These are phyloP conservation scores for Athene cunicularia DNA, from an alignment of 2,113 vertebrate genomes.

Conservation along the genomic window DNA sequence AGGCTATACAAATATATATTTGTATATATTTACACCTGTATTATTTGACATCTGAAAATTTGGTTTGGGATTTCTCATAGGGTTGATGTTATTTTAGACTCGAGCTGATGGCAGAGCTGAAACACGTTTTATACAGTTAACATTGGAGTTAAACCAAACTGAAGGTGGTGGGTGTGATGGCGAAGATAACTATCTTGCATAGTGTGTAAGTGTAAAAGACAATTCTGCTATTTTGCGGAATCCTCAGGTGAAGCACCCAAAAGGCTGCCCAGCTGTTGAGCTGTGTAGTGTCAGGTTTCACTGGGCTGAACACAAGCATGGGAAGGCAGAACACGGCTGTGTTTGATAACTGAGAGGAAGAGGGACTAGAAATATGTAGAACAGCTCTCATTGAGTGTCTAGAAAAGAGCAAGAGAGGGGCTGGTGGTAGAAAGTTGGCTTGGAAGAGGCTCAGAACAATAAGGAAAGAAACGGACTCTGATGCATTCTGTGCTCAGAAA, in stretches of 20 bases:
- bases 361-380: neutral
- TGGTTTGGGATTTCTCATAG: neutral
- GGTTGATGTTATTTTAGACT: neutral
- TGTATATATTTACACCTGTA: neutral
- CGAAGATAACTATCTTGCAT: neutral
- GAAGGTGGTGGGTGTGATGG: neutral
- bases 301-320: rapidly evolving
- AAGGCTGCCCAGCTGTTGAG: neutral
- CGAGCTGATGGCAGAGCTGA: neutral
- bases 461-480: neutral
- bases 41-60: neutral
- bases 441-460: neutral
- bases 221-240: neutral
- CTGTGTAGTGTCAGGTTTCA: neutral
- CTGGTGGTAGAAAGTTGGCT: neutral
- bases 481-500: neutral
- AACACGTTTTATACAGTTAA: neutral
- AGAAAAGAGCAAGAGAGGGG: neutral
- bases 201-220: neutral
- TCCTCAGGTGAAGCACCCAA: neutral
- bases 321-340: rapidly evolving
- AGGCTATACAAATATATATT: neutral
- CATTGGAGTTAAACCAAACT: neutral
- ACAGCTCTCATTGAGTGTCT: neutral
- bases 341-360: neutral